Conservation (phyloP, 1,140 invertebrate genomes). For the Brachionus koreanus region DNA sequence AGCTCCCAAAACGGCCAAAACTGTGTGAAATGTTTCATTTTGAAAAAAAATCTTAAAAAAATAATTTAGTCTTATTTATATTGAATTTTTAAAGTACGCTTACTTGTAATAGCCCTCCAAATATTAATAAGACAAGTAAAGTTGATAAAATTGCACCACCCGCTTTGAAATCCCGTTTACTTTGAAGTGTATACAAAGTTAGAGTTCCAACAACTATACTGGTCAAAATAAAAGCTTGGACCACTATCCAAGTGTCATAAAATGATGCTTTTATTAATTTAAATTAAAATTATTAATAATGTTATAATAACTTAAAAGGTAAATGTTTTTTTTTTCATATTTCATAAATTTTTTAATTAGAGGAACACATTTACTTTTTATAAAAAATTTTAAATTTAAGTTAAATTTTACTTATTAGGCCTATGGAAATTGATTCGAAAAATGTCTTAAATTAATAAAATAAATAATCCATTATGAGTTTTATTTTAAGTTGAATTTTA, state of each 20-base stretch:
- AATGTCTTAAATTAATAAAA: not conserved
- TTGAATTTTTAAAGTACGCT: slow-evolving; percentile 43
- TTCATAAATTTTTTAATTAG: too few species aligned
- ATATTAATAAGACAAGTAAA: slow-evolving; percentile 67
- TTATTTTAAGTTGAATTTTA: not conserved
- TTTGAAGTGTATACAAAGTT: slow-evolving; percentile 74
- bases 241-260: slow-evolving; percentile 67
- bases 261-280: slow-evolving; percentile 64
- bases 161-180: slow-evolving; percentile 73
- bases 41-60: slow-evolving; percentile 67
- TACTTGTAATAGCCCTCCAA: slow-evolving; percentile 65
- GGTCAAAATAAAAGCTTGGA: slow-evolving; percentile 72
- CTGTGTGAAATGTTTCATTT: slow-evolving; percentile 66
- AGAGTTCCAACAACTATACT: slow-evolving; percentile 68
- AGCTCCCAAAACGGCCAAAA: slow-evolving; percentile 69
- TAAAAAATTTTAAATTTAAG: too few species aligned
- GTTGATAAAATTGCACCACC: slow-evolving; percentile 71
- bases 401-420: slow-evolving; percentile 10
- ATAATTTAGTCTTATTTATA: too few species aligned
- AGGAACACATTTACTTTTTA: slow-evolving; percentile 10
- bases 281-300: too few species aligned
- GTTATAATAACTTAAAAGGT: too few species aligned
- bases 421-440: slow-evolving; percentile 38
- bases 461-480: not conserved
- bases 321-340: too few species aligned